Evolutionary conservation across 2,888 invertebrate species (phyloP), one percentile per base, ranked within the genome.

Genomic region (Homarus gammarus): DNA sequence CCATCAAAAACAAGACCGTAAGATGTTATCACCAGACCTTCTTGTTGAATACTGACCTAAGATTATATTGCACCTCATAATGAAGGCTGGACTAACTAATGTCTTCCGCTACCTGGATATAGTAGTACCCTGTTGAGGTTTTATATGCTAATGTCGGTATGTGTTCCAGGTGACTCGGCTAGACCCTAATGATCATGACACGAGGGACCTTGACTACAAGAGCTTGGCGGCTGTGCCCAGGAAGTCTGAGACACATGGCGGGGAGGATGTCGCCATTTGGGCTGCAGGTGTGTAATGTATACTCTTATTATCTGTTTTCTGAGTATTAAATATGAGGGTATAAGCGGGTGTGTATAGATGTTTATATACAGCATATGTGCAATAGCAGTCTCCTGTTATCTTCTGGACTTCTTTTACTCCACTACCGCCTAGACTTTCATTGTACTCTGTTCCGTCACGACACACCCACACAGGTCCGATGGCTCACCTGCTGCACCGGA

Each of bases 401-500:
- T 44, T 44, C 44, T 44, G 12, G 12, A 8, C 44, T 44, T 44
- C 44, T 44, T 44, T 5, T 8, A 44, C 44, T 5, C 12, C 5
- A 44, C 44, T 44, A 44, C 5, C 5, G 6, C 44, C 5, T 44
- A 44, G 12, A 44, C 6, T 44, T 8, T 44, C 18, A 5, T 44
- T 44, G 5, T 44, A 44, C 12, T 44, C 44, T 8, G 44, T 44
- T 44, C 12, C 12, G 6, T 8, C 44, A 12, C 44, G 44, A 44
- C 6, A 8, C 44, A 44, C 6, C 5, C 64, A 22, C 27, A 64
- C 94, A 97, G 98, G 98, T 91, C 98, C 99, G 0, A 96, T 96
- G 95, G 95, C 98, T 0, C 97, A 98, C 94, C 94, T 99, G 8
- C 97, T 99, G 93, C 97, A 97, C 93, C 96, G 96, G 70, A 96